These are phyloP conservation scores for Pseudopodoces humilis DNA, from an alignment of 2,113 vertebrate species.

Conservation along the genomic window DNA sequence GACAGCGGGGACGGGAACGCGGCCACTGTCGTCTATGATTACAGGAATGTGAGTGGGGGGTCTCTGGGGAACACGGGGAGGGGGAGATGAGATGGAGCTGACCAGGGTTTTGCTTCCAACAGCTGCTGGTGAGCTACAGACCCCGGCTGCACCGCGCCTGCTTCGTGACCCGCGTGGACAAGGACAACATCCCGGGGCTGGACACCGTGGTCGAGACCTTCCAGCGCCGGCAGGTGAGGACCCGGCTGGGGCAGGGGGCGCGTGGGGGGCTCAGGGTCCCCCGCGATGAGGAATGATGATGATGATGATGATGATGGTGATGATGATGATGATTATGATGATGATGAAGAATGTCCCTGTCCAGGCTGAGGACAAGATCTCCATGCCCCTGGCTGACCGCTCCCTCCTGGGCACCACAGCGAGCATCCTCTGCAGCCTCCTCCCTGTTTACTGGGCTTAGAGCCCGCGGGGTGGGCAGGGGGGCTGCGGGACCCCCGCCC, in stretches of 20 bases:
- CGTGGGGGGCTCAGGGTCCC: rapidly evolving
- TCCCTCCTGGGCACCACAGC: conserved; percentile 64
- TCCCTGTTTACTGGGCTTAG: conserved; percentile 70
- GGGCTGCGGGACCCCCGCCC: background rate
- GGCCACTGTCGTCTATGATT: conserved; percentile 17
- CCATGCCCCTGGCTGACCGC: background rate
- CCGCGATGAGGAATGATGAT: background rate
- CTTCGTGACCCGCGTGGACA: conserved; percentile 68
- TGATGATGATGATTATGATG: background rate
- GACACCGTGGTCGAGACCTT: conserved; percentile 51
- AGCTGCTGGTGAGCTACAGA: conserved; percentile 77
- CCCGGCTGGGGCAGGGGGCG: background rate
- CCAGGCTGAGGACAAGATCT: background rate
- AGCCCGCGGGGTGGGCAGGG: background rate
- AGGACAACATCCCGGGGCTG: conserved; percentile 66
- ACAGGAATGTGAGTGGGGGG: conserved; percentile 23
- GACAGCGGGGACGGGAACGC: background rate
- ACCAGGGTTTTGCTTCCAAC: background rate
- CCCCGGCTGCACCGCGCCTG: conserved; percentile 51
- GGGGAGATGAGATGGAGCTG: rapidly evolving
- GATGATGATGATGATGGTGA: background rate
- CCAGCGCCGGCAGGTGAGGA: conserved; percentile 60
- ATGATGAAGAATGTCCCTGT: background rate
- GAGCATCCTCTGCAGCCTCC: conserved; percentile 66
- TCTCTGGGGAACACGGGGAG: rapidly evolving